Conservation (phyloP, 2,797 vertebrate species). For the Sternotherus odoratus region DNA sequence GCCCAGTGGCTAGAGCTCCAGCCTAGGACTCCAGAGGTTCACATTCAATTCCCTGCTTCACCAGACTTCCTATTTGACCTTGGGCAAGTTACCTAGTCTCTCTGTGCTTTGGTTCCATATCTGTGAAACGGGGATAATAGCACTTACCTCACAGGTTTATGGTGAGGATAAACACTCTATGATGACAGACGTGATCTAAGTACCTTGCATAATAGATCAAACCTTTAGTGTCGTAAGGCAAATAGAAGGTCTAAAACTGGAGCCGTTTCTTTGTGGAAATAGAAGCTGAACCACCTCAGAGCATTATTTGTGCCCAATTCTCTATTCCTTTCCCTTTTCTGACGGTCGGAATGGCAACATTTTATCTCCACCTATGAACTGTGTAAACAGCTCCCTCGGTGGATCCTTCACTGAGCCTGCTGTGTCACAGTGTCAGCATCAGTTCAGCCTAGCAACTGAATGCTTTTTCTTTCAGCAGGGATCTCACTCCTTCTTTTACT, state of each 20-base stretch:
- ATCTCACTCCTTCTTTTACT: rapidly evolving
- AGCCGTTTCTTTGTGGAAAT: background rate
- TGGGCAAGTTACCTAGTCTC: background rate
- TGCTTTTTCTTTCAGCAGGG: background rate
- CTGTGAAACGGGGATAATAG: background rate
- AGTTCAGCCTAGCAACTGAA: background rate
- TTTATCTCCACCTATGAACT: conserved; percentile 44
- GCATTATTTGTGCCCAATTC: background rate
- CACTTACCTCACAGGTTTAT: background rate
- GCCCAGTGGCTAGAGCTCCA: background rate
- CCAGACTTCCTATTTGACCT: background rate
- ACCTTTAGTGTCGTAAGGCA: background rate
- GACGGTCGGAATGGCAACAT: background rate
- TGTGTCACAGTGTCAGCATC: conserved; percentile 29
- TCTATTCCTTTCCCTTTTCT: background rate
- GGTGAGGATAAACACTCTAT: background rate
- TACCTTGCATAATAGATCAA: background rate
- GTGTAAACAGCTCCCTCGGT: conserved; percentile 53
- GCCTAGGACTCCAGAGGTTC: background rate
- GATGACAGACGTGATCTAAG: background rate
- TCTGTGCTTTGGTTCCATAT: background rate
- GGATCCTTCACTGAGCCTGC: conserved; percentile 52
- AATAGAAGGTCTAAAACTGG: background rate
- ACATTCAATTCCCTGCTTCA: background rate
- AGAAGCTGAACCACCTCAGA: conserved; percentile 19